Evolutionary conservation across 2,113 vertebrate species (phyloP), one percentile per base, ranked within the genome.

Genomic region (Solea solea): DNA sequence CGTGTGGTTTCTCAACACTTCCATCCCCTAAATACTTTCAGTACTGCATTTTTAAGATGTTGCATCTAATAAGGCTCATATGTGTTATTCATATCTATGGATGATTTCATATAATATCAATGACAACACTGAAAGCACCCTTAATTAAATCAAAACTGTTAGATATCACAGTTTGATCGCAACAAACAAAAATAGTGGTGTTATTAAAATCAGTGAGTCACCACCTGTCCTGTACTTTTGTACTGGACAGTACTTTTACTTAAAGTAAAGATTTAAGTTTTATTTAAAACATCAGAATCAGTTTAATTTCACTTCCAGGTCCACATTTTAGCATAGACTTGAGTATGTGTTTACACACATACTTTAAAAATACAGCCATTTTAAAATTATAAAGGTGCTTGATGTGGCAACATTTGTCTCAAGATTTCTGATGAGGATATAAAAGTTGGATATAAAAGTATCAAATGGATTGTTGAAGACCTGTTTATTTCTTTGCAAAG

Each of bases 21-120:
- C 72, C 73, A 72, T 69, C 72, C 46, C 45, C 12, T 10, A 1
- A 51, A 58, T 10, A 63, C 69, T 89, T 89, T 90, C 88, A 91
- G 59, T 89, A 83, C 89, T 89, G 81, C 85, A 84, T 87, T 90
- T 78, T 84, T 41, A 69, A 2, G 4, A 34, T 8, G 21, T 50
- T 61, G 9, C n/a, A 48, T 8, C 48, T 12, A 9, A 9, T 39
- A 8, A 15, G 12, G 12, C 12, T 21, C 7, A 41, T 8, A 1
- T 8, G 9, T 54, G 16, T 27, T 4, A 6, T 45, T 25, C 12
- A 1, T 16, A 5, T 56, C 44, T 55, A 10, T 52, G 9, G 11
- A 39, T 44, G 7, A 44, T 45, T 61, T 46, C 6, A 46, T 34
- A 34, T 34, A 34, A 34, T 3, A 34, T 2, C 8, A 34, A 34